Conservation (phyloP, 2,113 vertebrate species). For the Clarias macrocephalus region DNA sequence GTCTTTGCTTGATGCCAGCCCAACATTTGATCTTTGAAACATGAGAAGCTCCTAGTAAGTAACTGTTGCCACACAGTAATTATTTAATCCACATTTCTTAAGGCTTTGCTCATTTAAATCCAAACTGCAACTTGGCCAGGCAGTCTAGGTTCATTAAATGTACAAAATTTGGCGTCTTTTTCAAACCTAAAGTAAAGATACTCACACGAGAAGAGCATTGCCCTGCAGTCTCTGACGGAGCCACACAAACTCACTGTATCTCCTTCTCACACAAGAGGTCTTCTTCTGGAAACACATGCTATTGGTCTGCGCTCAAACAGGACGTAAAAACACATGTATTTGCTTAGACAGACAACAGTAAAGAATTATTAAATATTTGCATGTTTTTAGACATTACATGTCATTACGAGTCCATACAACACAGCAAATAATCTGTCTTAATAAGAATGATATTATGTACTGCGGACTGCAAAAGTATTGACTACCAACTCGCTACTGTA, state of each 20-base stretch:
- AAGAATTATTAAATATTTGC: not conserved
- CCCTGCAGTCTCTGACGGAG: slow-evolving; percentile 86
- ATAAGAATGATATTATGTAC: not conserved
- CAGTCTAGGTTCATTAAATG: no score
- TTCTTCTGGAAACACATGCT: slow-evolving; percentile 95
- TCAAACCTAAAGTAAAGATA: slow-evolving; percentile 8
- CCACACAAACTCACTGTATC: slow-evolving; percentile 95
- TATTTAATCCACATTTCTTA: no score
- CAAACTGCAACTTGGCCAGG: no score
- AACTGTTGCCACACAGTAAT: no score
- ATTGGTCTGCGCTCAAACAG: slow-evolving; percentile 77
- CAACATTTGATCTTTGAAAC: no score
- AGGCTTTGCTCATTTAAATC: no score
- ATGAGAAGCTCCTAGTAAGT: no score
- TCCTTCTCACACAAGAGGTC: slow-evolving; percentile 85
- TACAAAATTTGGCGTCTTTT: not conserved
- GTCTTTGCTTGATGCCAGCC: no score
- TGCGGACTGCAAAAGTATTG: not conserved
- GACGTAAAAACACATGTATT: not conserved
- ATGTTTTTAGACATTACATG: not conserved
- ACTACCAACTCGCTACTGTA: not conserved
- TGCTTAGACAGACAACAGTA: not conserved
- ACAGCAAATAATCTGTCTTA: not conserved
- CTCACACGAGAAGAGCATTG: slow-evolving; percentile 87
- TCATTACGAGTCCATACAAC: not conserved